Percentiles rank a stretch among this genome's conserved stretches.
Evolutionary conservation across 2,888 invertebrate genomes (phyloP).

Genomic region (Perizoma affinitatum): DNA sequence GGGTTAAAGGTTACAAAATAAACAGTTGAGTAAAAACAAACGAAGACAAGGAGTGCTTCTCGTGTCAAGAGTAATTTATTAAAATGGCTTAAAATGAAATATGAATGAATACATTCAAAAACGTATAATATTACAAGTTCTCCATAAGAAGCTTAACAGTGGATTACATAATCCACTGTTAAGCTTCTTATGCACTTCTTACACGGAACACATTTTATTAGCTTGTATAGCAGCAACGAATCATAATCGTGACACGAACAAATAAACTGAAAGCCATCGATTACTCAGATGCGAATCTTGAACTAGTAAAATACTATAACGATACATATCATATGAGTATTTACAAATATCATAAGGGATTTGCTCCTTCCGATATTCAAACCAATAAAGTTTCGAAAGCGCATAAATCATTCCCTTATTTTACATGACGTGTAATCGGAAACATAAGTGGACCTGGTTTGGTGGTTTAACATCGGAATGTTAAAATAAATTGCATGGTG

Average conservation of each 20-base stretch:
- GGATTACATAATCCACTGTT: constrained; percentile 30
- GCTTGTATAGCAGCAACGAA: constrained; percentile 34
- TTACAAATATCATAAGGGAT: constrained; percentile 46
- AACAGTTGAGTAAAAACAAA: no score
- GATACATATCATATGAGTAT: constrained; percentile 47
- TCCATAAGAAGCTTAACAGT: constrained; percentile 26
- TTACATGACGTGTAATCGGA: constrained; percentile 50
- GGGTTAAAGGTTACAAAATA: no score
- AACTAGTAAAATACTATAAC: constrained; percentile 45
- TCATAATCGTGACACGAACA: constrained; percentile 33
- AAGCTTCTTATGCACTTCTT: no score
- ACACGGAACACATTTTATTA: constrained; percentile 30
- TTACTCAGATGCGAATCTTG: constrained; percentile 38
- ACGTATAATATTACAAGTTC: constrained; percentile 20
- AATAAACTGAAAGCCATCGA: constrained; percentile 38
- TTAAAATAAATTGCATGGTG: constrained; percentile 3
- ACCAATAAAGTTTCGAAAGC: constrained; percentile 57
- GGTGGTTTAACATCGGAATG: background rate
- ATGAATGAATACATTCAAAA: constrained; percentile 17
- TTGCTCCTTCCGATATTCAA: constrained; percentile 47
- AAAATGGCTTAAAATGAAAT: constrained; percentile 15
- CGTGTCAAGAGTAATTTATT: background rate
- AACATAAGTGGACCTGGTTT: constrained; percentile 3
- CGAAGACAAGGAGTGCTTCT: no score
- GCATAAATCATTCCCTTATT: constrained; percentile 54